phyloP scores from a whole-genome alignment of 2,797 vertebrate genomes.

The Sebastes aleutianus region DNA sequence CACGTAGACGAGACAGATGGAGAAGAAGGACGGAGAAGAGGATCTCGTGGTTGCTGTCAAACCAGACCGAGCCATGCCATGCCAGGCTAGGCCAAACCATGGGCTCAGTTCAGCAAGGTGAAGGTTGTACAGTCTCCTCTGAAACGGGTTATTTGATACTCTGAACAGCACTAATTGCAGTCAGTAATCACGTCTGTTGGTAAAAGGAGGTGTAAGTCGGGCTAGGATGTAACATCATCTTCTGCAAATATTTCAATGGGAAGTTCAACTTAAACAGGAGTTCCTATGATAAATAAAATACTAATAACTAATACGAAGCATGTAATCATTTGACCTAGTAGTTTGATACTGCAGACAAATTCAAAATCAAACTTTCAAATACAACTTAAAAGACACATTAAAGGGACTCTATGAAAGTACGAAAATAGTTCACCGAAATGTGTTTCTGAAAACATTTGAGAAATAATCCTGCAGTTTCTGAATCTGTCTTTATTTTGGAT shows the following conservation, averaged over 20 bases:
- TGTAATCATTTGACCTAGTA: not conserved
- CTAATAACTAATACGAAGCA: not conserved
- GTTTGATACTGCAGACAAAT: not conserved
- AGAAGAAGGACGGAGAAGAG: not conserved
- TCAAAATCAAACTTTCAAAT: not conserved
- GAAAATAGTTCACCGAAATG: too few species aligned
- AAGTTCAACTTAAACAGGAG: not conserved
- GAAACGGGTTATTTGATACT: constrained; percentile 37
- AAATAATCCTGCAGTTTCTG: too few species aligned
- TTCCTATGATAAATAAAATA: not conserved
- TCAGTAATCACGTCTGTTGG: constrained; percentile 39
- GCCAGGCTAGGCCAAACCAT: not conserved
- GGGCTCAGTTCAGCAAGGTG: not conserved
- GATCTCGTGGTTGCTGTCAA: not conserved
- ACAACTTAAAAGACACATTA: not conserved
- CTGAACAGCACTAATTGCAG: constrained; percentile 25
- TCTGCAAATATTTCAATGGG: not conserved
- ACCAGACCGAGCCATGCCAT: not conserved
- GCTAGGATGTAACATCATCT: not conserved
- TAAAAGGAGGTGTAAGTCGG: not conserved
- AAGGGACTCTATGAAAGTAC: not conserved
- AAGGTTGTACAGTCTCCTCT: constrained; percentile 24
- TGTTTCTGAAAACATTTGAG: too few species aligned
- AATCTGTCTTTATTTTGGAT: too few species aligned
- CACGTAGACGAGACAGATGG: not conserved